A percentile compares a stretch with the other conserved stretches of the same genome.
phyloP scores from a whole-genome alignment of 2,797 vertebrate species.

The Tadarida brasiliensis region DNA sequence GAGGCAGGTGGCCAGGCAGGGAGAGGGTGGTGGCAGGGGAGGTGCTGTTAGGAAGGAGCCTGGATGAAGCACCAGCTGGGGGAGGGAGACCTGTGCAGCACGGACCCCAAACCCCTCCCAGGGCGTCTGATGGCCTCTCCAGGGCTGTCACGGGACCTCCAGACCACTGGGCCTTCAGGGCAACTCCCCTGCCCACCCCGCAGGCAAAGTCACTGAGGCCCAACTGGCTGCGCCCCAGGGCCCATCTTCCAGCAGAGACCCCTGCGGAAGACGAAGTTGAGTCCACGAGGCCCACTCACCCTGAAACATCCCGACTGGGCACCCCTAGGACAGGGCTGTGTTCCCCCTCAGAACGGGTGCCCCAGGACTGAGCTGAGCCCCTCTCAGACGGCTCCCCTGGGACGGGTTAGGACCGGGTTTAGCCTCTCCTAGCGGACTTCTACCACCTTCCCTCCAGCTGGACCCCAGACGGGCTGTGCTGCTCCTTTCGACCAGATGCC shows the following conservation, averaged over 20 bases:
- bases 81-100: neutral
- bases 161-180: neutral
- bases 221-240: neutral
- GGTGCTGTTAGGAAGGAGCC: neutral
- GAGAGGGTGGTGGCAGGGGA: neutral
- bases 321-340: neutral
- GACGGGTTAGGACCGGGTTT: neutral
- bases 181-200: no score
- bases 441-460: neutral
- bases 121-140: neutral
- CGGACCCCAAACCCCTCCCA: neutral
- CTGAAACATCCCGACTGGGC: neutral
- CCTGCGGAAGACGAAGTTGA: neutral
- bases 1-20: neutral
- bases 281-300: neutral
- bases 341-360: neutral
- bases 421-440: neutral
- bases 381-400: rapidly evolving
- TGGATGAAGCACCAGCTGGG: neutral
- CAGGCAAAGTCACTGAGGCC: neutral
- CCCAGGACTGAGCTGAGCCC: neutral
- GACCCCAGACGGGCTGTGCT: neutral
- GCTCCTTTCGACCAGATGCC: neutral
- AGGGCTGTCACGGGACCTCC: neutral
- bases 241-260: neutral